Evolutionary conservation across 2,888 invertebrate species (phyloP).

Genomic region (Smittia aterrima): DNA sequence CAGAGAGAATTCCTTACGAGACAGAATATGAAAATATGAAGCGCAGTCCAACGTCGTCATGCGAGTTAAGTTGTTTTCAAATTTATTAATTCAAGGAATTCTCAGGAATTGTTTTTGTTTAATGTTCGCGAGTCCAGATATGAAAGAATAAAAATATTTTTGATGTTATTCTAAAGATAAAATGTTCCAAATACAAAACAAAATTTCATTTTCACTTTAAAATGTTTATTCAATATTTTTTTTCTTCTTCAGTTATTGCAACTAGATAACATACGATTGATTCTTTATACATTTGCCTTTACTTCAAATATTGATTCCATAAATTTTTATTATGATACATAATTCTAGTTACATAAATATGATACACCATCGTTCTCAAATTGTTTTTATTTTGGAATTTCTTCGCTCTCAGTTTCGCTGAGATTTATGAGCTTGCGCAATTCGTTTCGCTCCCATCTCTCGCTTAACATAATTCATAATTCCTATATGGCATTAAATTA

Average conservation of each 20-base stretch:
- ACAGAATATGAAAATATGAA: neutral
- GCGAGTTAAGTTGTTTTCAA: conserved; percentile 19
- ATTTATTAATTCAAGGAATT: neutral
- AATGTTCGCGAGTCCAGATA: conserved; percentile 11
- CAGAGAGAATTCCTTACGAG: neutral
- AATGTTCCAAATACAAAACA: neutral
- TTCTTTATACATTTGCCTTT: conserved; percentile 31
- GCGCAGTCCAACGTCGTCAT: neutral
- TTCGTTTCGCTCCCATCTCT: neutral
- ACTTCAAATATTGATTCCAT: conserved; percentile 12
- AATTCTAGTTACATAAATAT: conserved; percentile 25
- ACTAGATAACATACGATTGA: conserved; percentile 36
- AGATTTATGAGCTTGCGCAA: neutral
- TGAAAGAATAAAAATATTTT: neutral
- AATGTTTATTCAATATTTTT: conserved; percentile 29
- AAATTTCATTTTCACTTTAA: conserved; percentile 4
- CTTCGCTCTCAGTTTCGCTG: neutral
- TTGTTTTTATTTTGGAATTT: neutral
- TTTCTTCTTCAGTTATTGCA: conserved; percentile 27
- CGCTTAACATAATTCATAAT: conserved; percentile 6
- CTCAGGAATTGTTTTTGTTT: neutral
- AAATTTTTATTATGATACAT: conserved; percentile 16
- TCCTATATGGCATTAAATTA: conserved; percentile 21
- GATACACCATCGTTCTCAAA: conserved; percentile 17
- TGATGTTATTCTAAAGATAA: neutral